These are phyloP conservation scores for Oreortyx pictus DNA, from an alignment of 2,797 vertebrate species.

Conservation along the genomic window DNA sequence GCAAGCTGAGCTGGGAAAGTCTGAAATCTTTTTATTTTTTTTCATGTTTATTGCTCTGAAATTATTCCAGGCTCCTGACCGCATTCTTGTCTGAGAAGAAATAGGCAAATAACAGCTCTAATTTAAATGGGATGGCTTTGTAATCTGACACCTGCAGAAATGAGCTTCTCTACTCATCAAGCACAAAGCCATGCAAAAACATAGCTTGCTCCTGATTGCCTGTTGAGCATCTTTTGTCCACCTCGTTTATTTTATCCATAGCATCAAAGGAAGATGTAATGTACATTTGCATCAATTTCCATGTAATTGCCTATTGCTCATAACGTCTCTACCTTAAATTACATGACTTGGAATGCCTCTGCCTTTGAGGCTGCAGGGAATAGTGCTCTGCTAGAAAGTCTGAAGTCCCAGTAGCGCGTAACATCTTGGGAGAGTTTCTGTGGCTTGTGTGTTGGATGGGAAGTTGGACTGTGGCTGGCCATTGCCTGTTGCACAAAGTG, in stretches of 20 bases:
- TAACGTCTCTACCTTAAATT: background rate
- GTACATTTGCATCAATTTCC: background rate
- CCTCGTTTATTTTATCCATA: background rate
- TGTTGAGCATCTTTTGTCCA: background rate
- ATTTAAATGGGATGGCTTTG: conserved; percentile 49
- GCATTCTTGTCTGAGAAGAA: conserved; percentile 5
- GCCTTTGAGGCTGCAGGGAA: background rate
- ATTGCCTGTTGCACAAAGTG: background rate
- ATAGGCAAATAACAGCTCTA: conserved; percentile 50
- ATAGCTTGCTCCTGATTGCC: background rate
- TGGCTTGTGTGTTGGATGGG: conserved; percentile 11
- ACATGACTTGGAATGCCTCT: background rate
- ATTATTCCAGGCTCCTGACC: conserved; percentile 47
- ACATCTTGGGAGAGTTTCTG: conserved; percentile 15
- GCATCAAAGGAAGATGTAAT: background rate
- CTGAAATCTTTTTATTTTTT: background rate
- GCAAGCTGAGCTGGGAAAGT: background rate
- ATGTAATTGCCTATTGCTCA: background rate
- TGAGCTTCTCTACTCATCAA: background rate
- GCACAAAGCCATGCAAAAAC: background rate
- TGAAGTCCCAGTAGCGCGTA: background rate
- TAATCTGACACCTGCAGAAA: conserved; percentile 14
- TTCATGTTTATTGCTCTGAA: conserved; percentile 43
- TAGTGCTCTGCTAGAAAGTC: background rate
- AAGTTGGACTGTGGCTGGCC: background rate